Evolutionary conservation across 2,888 invertebrate species (phyloP).

Genomic region (Acronicta alni): DNA sequence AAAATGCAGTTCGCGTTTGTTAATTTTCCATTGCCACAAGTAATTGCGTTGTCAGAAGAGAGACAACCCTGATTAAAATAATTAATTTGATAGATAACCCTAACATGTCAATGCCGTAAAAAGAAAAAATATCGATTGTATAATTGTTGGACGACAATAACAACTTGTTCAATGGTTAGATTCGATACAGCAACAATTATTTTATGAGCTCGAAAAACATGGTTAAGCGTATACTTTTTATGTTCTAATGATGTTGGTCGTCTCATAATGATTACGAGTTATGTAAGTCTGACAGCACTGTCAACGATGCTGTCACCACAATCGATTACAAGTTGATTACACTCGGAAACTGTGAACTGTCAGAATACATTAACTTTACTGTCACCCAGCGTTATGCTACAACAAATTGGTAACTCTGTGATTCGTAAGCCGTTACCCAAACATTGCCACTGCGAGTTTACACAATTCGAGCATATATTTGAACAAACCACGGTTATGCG

Average conservation of each 20-base stretch:
- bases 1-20: conserved; percentile 8
- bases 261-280: conserved; percentile 56
- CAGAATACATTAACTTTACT: conserved; percentile 59
- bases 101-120: conserved; percentile 16
- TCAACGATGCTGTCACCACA: conserved; percentile 29
- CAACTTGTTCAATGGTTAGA: conserved; percentile 2
- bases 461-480: conserved; percentile 51
- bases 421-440: conserved; percentile 62
- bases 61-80: conserved; percentile 25
- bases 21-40: conserved; percentile 23
- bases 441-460: conserved; percentile 57
- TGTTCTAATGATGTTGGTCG: conserved; percentile 23
- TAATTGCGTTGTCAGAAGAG: conserved; percentile 23
- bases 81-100: conserved; percentile 17
- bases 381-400: conserved; percentile 47
- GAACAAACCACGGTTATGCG: conserved; percentile 20
- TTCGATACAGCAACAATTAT: conserved; percentile 13
- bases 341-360: conserved; percentile 45
- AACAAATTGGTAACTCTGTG: conserved; percentile 55
- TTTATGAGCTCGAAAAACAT: conserved; percentile 14
- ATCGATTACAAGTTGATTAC: conserved; percentile 56
- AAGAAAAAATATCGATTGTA: neutral
- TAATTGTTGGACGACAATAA: neutral
- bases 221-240: conserved; percentile 37
- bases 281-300: conserved; percentile 51